Evolutionary conservation across 1,140 invertebrate species (phyloP).

Genomic region (Coelopa frigida): DNA sequence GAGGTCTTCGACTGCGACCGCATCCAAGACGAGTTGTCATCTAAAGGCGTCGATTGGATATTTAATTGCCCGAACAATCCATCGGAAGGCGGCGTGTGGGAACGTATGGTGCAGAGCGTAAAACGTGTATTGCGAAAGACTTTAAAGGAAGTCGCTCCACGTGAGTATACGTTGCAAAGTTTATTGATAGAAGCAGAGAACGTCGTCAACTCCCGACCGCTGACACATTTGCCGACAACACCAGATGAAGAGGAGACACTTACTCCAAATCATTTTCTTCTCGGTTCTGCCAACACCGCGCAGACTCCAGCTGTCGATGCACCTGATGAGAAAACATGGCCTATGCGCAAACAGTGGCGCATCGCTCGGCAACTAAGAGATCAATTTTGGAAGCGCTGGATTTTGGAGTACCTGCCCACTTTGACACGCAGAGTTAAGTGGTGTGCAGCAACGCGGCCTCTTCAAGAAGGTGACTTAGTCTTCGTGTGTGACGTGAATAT

Average conservation of each 20-base stretch:
- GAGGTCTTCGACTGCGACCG: neutral
- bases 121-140: conserved; percentile 17
- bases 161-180: conserved; percentile 19
- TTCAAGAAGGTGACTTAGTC: neutral
- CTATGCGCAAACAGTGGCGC: conserved; percentile 9
- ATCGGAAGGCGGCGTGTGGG: conserved; percentile 21
- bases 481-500: conserved; percentile 5
- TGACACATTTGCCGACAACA: conserved; percentile 24
- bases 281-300: conserved; percentile 3
- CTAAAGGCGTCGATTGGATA: conserved; percentile 8
- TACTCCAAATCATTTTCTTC: conserved; percentile 12
- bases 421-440: conserved; percentile 12
- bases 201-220: conserved; percentile 19
- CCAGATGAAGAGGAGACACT: conserved; percentile 19
- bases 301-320: neutral
- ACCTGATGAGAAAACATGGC: neutral
- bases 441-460: neutral
- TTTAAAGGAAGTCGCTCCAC: conserved; percentile 15
- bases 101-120: conserved; percentile 19
- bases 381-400: conserved; percentile 14
- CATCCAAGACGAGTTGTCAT: conserved; percentile 6
- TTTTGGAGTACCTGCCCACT: conserved; percentile 13
- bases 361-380: conserved; percentile 5
- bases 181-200: conserved; percentile 24
- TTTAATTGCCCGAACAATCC: conserved; percentile 11